Base-by-base conservation (phyloP, 2,888 invertebrate species). In the Melangyna quadrimaculata region DNA sequence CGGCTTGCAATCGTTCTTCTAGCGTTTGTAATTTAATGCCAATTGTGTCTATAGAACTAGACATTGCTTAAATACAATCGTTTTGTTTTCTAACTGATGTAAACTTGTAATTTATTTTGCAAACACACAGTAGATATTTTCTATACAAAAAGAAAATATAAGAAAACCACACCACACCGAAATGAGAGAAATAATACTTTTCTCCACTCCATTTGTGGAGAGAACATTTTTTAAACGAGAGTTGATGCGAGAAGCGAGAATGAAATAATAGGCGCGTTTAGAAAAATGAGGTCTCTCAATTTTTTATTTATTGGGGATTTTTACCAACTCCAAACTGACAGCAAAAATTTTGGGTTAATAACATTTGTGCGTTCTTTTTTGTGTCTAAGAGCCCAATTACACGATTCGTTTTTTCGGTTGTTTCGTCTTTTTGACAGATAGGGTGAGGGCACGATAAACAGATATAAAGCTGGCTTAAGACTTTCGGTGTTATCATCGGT, bases 21-120 rank as follows among this genome's bases (percentile, higher is more conserved):
- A 98, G 94, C 91, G 95, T 95, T 93, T 96, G 94, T 91, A 98
- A 94, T 94, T 95, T 97, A 90, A 89, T 90, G 78, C 90, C 90
- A 88, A 91, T 91, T 86, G 95, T 96, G 92, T 95, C 95, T 91
- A 95, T 94, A 90, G 94, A 94, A 92, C 94, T 94, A 93, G 95
- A 95, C 95, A 95, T 95, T 90, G 90, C 91, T 87, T 77, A 57
- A 53, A 45, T 45, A 24, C 43, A 73, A 65, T 77, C 40, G 57
- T 59, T 37, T 70, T 22, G 51, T 35, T 57, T 78, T 29, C 29
- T 63, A 10, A 5, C 70, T 57, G 35, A 22, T 67, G 35, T 63
- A 12, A 22, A 37, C 3, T 35, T 35, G 32, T 63, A 73, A 80
- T 77, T 69, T 69, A 72, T 73, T 80, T 69, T 72, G 45, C 32